These are phyloP conservation scores for Butastur rufipennis DNA, from an alignment of 2,113 vertebrate species.

Conservation along the genomic window DNA sequence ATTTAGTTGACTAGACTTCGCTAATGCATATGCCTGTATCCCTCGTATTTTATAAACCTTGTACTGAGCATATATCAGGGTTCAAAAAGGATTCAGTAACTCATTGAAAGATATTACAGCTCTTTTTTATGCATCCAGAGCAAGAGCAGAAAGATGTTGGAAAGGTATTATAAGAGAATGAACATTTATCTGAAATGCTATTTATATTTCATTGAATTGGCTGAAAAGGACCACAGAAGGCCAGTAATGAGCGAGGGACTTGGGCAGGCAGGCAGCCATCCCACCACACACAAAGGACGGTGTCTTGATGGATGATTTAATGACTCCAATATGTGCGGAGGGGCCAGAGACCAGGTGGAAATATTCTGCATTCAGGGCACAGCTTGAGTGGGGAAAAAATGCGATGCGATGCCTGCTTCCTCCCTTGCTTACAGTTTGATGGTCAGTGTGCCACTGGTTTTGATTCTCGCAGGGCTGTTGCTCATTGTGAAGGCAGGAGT, in stretches of 20 bases:
- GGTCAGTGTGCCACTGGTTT: neutral
- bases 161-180: neutral
- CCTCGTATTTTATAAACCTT: slow-evolving; percentile 25
- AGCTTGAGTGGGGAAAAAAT: neutral
- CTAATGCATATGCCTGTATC: slow-evolving; percentile 1
- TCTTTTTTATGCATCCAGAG: neutral
- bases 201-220: slow-evolving; percentile 56
- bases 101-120: neutral
- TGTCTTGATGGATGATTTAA: slow-evolving; percentile 8
- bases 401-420: neutral
- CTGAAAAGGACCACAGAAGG: slow-evolving; percentile 11
- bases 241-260: slow-evolving; percentile 1
- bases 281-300: neutral
- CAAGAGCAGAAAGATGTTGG: neutral
- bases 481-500: neutral
- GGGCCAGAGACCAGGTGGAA: neutral
- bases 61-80: neutral
- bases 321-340: neutral
- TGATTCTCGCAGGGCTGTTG: neutral
- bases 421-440: neutral
- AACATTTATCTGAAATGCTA: slow-evolving; percentile 9
- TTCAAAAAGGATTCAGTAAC: neutral
- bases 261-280: neutral
- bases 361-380: neutral
- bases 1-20: slow-evolving; percentile 20